A percentile compares a stretch with the other conserved stretches of the same genome.
phyloP scores from a whole-genome alignment of 2,113 vertebrate species.

The Istiophorus platypterus region DNA sequence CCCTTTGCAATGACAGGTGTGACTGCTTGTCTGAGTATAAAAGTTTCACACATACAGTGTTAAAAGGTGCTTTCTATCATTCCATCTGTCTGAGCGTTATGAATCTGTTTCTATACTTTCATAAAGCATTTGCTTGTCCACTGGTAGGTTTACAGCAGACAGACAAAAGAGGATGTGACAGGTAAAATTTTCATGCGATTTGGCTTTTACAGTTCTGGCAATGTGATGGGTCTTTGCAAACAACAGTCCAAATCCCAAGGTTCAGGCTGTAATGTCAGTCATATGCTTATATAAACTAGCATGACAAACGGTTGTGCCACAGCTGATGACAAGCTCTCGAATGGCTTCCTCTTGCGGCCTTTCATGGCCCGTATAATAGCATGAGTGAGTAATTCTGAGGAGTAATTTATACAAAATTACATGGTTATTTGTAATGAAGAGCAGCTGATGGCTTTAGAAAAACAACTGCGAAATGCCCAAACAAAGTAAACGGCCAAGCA shows the following conservation, averaged over 20 bases:
- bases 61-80: slow-evolving; percentile 26
- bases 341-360: slow-evolving; percentile 33
- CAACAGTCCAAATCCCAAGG: slow-evolving; percentile 39
- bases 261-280: slow-evolving; percentile 44
- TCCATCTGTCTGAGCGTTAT: slow-evolving; percentile 4
- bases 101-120: not conserved
- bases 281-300: slow-evolving; percentile 39
- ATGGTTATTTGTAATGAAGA: slow-evolving; percentile 13
- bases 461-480: not conserved
- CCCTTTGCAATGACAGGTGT: slow-evolving; percentile 5
- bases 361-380: slow-evolving; percentile 28
- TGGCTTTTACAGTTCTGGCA: not conserved
- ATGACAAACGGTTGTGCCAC: slow-evolving; percentile 43
- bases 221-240: not conserved
- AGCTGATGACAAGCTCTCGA: slow-evolving; percentile 32
- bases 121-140: not conserved
- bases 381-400: slow-evolving; percentile 26
- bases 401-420: not conserved
- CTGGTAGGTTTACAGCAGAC: not conserved
- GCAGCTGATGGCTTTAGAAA: not conserved
- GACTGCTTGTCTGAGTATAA: slow-evolving; percentile 12
- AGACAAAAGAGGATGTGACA: not conserved
- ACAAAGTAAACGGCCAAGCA: not conserved
- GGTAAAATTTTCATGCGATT: not conserved
- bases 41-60: not conserved